Percentiles rank a stretch among this genome's conserved stretches.
phyloP scores from a whole-genome alignment of 2,797 vertebrate genomes.

The Rhincodon typus region DNA sequence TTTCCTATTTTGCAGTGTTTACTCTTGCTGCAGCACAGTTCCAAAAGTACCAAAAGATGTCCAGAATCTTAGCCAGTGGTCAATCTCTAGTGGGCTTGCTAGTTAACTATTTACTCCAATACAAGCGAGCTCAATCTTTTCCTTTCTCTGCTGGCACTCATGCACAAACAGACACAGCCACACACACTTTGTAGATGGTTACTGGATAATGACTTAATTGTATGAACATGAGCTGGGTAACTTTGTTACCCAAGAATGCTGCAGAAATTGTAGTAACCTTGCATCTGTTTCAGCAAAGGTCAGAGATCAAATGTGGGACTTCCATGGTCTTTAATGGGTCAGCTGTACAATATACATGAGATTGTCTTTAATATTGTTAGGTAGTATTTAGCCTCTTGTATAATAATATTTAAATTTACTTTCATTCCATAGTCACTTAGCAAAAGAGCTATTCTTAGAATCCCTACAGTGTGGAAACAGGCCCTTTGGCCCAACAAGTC shows the following conservation, averaged over 20 bases:
- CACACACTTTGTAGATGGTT: neutral
- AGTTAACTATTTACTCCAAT: neutral
- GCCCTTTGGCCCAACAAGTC: too few species aligned
- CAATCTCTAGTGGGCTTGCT: neutral
- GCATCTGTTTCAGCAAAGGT: neutral
- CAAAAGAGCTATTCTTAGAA: neutral
- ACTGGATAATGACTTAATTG: neutral
- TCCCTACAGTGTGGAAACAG: too few species aligned
- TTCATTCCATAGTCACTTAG: neutral
- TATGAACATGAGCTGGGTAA: neutral
- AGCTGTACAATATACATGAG: neutral
- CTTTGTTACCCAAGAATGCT: neutral
- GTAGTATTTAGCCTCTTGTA: neutral
- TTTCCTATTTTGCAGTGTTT: neutral
- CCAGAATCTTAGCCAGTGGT: neutral
- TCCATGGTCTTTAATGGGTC: neutral
- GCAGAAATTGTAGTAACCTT: neutral
- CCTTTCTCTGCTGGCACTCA: neutral
- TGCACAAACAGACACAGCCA: neutral
- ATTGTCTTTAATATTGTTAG: neutral
- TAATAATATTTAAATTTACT: neutral
- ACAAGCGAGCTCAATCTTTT: neutral
- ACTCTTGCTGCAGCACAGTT: neutral
- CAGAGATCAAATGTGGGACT: neutral
- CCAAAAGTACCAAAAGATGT: neutral